A percentile compares a stretch with the other conserved stretches of the same genome.
These are phyloP conservation scores for Cairina moschata DNA, from an alignment of 2,113 vertebrate genomes.

Conservation along the genomic window DNA sequence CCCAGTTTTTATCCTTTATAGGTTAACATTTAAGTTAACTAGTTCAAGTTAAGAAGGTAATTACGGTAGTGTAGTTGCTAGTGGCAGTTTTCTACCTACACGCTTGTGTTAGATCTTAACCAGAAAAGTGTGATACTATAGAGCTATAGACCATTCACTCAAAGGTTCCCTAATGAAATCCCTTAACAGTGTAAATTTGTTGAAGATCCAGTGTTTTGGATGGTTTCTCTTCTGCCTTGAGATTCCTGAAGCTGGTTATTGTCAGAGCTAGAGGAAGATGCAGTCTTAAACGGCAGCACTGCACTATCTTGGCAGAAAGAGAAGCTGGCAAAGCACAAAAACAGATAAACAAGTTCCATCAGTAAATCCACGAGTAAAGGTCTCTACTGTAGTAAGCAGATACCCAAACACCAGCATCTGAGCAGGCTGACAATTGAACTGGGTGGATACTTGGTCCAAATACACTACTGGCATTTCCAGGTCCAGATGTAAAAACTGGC, in stretches of 20 bases:
- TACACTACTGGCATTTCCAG: not conserved
- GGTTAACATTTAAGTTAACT: not conserved
- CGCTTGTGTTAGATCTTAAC: not conserved
- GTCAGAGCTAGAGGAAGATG: not conserved
- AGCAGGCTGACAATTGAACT: not conserved
- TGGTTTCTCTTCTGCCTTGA: not conserved
- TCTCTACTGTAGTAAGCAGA: not conserved
- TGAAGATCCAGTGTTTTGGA: not conserved
- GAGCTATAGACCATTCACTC: not conserved
- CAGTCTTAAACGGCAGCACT: not conserved
- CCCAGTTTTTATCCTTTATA: not conserved
- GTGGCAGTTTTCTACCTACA: not conserved
- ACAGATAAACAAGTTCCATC: not conserved
- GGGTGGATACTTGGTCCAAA: not conserved
- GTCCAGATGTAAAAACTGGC: not conserved
- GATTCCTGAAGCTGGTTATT: not conserved
- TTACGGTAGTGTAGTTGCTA: not conserved
- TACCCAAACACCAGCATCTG: not conserved
- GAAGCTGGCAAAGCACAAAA: not conserved
- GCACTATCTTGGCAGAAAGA: not conserved
- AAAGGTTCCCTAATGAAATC: not conserved
- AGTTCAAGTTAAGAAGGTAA: not conserved
- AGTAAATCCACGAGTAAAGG: not conserved
- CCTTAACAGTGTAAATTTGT: not conserved
- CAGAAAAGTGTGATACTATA: not conserved